Evolutionary conservation across 2,797 vertebrate genomes (phyloP).

Genomic region (Channallabes apus): DNA sequence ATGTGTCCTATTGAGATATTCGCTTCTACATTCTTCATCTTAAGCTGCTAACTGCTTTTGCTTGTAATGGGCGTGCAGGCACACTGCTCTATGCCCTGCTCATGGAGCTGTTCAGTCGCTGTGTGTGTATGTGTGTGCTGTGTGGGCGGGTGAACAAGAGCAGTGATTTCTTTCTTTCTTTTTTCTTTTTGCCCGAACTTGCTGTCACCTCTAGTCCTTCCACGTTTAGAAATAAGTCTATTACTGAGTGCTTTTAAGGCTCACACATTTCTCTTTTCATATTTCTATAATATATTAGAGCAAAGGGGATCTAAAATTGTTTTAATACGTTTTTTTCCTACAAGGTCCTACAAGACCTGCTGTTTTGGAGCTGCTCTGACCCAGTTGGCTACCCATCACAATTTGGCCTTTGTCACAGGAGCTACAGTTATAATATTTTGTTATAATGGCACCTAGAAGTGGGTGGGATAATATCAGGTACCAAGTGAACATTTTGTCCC

Average conservation of each 20-base stretch:
- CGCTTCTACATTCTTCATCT: slow-evolving; percentile 34
- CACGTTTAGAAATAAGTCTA: background rate
- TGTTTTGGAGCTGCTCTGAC: too few species aligned
- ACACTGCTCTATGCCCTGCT: slow-evolving; percentile 15
- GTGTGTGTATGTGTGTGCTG: background rate
- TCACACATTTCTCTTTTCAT: background rate
- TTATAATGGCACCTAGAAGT: too few species aligned
- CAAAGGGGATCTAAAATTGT: background rate
- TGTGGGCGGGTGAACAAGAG: slow-evolving; percentile 30
- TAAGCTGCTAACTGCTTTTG: slow-evolving; percentile 29
- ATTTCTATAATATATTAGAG: background rate
- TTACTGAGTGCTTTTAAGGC: background rate
- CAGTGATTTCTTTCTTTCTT: slow-evolving; percentile 20
- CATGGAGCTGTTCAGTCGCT: slow-evolving; percentile 1
- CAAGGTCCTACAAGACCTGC: too few species aligned
- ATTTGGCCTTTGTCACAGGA: too few species aligned
- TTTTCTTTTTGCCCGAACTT: background rate
- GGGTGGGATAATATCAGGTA: too few species aligned
- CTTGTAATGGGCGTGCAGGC: slow-evolving; percentile 15
- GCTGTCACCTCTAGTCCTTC: slow-evolving; percentile 30
- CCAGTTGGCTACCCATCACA: too few species aligned
- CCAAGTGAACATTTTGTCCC: too few species aligned
- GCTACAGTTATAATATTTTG: too few species aligned
- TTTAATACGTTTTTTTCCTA: background rate
- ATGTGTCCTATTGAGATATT: background rate